phyloP scores from a whole-genome alignment of 1,140 invertebrate species.

The Lepidurus packardi region DNA sequence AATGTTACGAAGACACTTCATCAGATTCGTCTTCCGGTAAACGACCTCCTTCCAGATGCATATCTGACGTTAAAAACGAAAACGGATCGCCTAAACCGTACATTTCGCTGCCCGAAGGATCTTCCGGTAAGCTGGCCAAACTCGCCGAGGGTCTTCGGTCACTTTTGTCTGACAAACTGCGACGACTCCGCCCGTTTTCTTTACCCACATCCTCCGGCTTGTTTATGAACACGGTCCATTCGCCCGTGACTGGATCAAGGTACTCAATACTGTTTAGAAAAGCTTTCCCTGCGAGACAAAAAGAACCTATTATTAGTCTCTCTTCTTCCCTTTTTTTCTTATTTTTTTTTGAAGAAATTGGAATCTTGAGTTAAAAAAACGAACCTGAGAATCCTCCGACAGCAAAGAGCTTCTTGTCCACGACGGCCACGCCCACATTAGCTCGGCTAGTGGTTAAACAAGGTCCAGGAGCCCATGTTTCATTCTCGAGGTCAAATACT shows the following conservation, averaged over 20 bases:
- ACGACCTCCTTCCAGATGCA: background rate
- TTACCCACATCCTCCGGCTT: background rate
- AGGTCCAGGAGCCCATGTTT: slow-evolving; percentile 61
- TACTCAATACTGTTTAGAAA: slow-evolving; percentile 80
- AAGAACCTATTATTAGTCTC: background rate
- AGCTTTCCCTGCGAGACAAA: slow-evolving; percentile 51
- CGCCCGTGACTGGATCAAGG: slow-evolving; percentile 59
- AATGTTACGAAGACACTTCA: slow-evolving; percentile 15
- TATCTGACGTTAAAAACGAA: background rate
- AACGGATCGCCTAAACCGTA: background rate
- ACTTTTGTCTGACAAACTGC: background rate
- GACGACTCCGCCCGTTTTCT: background rate
- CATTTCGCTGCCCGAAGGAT: background rate
- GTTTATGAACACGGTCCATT: slow-evolving; percentile 62
- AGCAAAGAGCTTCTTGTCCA: slow-evolving; percentile 64
- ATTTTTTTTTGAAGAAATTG: slow-evolving; percentile 5
- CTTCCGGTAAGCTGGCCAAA: background rate
- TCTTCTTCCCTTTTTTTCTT: background rate
- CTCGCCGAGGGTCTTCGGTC: background rate
- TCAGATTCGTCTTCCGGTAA: background rate
- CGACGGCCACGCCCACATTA: slow-evolving; percentile 64
- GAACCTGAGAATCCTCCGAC: slow-evolving; percentile 69
- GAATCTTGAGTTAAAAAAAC: too few species aligned
- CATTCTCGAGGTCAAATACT: slow-evolving; percentile 56
- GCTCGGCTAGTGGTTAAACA: slow-evolving; percentile 60